Evolutionary conservation across 2,797 vertebrate genomes (phyloP), one percentile per base, ranked within the genome.

Genomic region (Mus minutoides): DNA sequence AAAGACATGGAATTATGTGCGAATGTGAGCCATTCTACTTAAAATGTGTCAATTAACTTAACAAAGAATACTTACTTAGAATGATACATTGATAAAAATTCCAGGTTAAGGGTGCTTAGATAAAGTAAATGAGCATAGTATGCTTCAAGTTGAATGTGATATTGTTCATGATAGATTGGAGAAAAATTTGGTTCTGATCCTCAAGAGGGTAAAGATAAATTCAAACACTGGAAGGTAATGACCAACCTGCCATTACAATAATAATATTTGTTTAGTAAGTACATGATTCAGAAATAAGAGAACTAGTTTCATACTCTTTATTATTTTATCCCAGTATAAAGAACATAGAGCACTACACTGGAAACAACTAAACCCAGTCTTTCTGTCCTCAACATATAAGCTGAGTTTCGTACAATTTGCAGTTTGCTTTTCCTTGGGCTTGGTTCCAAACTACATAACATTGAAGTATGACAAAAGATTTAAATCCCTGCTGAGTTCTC

Each of bases 381-480:
- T 73, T 92, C 54, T 75, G 31, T 91, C 29, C 43, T 91, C 52
- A 94, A 24, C 37, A 43, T 69, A 83, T 64, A 85, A 22, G 43
- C 64, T 80, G n/a, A 31, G 1, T 79, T 49, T 49, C 2, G 13
- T 26, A 37, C 37, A 79, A 19, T 21, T 58, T 49, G 26, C 19
- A 29, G 37, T 14, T 79, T 87, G 49, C 56, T 71, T n/a, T 73
- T 75, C 3, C 3, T 29, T 49, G 24, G 84, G 73, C 52, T 71
- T 89, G 46, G 7, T 92, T 97, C 93, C 96, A 97, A 79, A 89
- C n/a, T 19, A 34, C n/a, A 92, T 64, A 97, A 88, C 76, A 80
- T 17, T 90, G 43, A 77, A 96, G 90, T 90, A 46, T 73, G 29
- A 34, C 22, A 93, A 76, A 86, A 67, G 73, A 91, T 76, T 12